A percentile compares a stretch with the other conserved stretches of the same genome.
These are phyloP conservation scores for Spilarctia lutea DNA, from an alignment of 2,888 invertebrate species.

Conservation along the genomic window DNA sequence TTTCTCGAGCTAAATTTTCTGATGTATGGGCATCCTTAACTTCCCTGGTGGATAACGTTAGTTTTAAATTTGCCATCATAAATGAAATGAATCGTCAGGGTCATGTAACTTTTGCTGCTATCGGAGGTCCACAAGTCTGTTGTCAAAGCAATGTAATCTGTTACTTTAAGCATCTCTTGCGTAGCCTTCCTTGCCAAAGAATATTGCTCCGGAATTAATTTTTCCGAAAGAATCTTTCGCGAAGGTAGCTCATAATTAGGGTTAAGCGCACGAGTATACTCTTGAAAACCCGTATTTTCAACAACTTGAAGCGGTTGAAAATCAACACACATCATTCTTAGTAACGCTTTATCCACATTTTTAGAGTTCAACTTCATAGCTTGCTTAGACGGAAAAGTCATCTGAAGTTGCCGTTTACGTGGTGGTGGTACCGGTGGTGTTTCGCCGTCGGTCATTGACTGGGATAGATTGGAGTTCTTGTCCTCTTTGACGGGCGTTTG, in stretches of 20 bases:
- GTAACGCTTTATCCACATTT: no score
- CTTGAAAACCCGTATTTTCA: slow-evolving; percentile 28
- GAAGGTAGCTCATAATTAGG: slow-evolving; percentile 32
- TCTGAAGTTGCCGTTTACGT: no score
- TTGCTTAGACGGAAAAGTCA: no score
- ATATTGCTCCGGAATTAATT: slow-evolving; percentile 29
- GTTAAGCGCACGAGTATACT: slow-evolving; percentile 30
- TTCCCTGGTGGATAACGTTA: not conserved
- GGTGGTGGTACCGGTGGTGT: no score
- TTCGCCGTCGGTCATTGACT: slow-evolving; percentile 14
- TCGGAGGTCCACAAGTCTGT: not conserved
- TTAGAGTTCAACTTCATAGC: no score
- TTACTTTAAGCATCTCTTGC: not conserved
- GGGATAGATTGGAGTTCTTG: slow-evolving; percentile 24
- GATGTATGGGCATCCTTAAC: not conserved
- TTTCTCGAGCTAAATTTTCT: not conserved
- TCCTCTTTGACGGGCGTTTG: slow-evolving; percentile 11
- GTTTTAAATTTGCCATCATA: not conserved
- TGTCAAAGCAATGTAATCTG: not conserved
- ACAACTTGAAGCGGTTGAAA: slow-evolving; percentile 25
- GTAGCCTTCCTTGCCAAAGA: no score
- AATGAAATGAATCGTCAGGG: no score
- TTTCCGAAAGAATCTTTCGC: slow-evolving; percentile 39
- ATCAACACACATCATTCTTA: no score
- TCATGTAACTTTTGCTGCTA: not conserved